These are phyloP conservation scores for Xylocampa areola DNA, from an alignment of 2,888 invertebrate genomes.

Conservation along the genomic window DNA sequence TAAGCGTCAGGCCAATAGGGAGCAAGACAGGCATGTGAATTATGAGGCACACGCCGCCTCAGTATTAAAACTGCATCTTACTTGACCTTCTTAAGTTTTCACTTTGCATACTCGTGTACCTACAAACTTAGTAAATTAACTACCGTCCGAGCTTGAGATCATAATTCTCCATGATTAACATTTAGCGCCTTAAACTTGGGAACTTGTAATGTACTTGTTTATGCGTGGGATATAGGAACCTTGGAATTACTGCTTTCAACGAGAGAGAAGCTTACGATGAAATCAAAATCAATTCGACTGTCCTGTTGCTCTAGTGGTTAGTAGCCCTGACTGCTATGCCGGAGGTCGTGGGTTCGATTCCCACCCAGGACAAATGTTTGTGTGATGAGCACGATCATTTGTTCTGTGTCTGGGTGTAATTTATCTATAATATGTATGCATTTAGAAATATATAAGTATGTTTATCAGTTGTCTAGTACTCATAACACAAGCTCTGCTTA, in stretches of 20 bases:
- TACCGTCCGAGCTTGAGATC: constrained; percentile 38
- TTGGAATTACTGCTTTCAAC: constrained; percentile 10
- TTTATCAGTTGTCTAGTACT: no score
- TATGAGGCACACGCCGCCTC: constrained; percentile 73
- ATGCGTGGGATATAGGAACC: constrained; percentile 28
- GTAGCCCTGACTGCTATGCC: no score
- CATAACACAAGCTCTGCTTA: no score
- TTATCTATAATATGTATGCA: no score
- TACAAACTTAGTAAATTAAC: constrained; percentile 54
- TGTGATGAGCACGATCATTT: no score
- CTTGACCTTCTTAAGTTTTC: constrained; percentile 51
- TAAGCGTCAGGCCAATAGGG: constrained; percentile 80
- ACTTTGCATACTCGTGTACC: constrained; percentile 51
- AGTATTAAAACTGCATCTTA: constrained; percentile 81
- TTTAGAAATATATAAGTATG: no score
- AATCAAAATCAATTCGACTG: no score
- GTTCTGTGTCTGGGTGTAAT: no score
- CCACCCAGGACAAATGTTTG: no score
- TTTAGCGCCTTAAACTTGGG: constrained; percentile 38
- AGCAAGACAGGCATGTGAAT: constrained; percentile 80
- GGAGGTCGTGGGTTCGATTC: no score
- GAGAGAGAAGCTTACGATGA: constrained; percentile 13
- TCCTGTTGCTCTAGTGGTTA: no score
- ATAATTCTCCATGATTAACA: constrained; percentile 52
- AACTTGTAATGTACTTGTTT: constrained; percentile 35